phyloP scores from a whole-genome alignment of 2,113 vertebrate genomes.

The Theropithecus gelada region DNA sequence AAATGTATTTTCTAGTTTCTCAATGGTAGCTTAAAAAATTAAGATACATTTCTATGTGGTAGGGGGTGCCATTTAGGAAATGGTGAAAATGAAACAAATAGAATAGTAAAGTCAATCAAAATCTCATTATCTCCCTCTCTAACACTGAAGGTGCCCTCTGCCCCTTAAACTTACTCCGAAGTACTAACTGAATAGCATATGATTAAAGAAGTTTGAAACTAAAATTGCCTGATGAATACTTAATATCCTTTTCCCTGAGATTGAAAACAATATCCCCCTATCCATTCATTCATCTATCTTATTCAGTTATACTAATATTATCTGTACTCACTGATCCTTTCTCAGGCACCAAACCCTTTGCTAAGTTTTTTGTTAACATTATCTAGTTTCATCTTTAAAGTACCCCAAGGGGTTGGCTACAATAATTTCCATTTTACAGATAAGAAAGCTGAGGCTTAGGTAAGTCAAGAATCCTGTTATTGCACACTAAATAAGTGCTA shows the following conservation, averaged over 20 bases:
- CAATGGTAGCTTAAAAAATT: background rate
- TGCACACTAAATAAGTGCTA: background rate
- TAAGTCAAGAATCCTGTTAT: background rate
- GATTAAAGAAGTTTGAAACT: background rate
- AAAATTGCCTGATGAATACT: background rate
- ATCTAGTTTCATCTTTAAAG: background rate
- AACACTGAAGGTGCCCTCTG: background rate
- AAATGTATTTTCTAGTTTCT: background rate
- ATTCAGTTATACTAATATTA: background rate
- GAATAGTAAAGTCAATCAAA: background rate
- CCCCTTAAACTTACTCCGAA: background rate
- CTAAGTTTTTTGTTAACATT: background rate
- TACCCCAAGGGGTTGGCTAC: background rate
- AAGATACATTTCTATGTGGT: background rate
- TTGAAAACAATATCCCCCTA: background rate
- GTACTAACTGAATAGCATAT: background rate
- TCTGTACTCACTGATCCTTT: background rate
- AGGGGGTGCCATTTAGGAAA: background rate
- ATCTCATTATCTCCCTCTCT: background rate
- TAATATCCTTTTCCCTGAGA: background rate
- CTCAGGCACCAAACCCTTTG: background rate
- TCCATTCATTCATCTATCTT: background rate
- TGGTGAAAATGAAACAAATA: background rate
- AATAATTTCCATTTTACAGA: background rate
- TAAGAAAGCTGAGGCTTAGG: background rate